phyloP scores from a whole-genome alignment of 1,140 invertebrate species.

The Neodiprion pinetum region DNA sequence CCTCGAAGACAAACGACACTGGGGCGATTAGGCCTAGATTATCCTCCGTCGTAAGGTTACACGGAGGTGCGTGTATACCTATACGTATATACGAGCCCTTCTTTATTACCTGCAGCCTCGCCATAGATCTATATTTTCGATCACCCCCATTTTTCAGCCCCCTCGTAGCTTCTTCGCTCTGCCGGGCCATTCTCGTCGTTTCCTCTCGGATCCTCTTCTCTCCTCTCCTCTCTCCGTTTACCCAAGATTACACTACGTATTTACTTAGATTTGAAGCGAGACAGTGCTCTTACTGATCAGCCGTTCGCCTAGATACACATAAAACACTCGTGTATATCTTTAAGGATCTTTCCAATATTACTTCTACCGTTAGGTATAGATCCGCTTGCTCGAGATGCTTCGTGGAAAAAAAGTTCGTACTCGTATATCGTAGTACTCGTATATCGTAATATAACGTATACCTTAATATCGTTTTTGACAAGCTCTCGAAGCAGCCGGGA shows the following conservation, averaged over 20 bases:
- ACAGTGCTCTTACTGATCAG: background rate
- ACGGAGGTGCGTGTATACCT: background rate
- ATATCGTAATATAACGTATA: too few species aligned
- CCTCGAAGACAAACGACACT: background rate
- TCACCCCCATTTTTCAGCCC: background rate
- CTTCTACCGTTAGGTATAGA: too few species aligned
- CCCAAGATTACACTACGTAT: background rate
- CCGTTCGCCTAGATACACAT: background rate
- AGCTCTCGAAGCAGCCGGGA: too few species aligned
- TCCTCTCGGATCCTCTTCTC: background rate
- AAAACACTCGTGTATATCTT: background rate
- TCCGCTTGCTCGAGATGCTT: too few species aligned
- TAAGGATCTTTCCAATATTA: too few species aligned
- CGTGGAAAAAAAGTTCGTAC: too few species aligned
- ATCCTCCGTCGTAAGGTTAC: conserved; percentile 2
- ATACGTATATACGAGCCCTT: background rate
- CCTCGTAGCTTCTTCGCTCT: background rate
- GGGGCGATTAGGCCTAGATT: conserved; percentile 6
- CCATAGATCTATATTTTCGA: background rate
- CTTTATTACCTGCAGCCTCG: background rate
- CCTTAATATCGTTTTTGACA: too few species aligned
- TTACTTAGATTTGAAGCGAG: background rate
- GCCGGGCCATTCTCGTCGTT: background rate
- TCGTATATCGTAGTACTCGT: too few species aligned
- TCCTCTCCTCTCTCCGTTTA: background rate